Base-by-base conservation (phyloP, 2,113 vertebrate genomes). In the Scomber japonicus region DNA sequence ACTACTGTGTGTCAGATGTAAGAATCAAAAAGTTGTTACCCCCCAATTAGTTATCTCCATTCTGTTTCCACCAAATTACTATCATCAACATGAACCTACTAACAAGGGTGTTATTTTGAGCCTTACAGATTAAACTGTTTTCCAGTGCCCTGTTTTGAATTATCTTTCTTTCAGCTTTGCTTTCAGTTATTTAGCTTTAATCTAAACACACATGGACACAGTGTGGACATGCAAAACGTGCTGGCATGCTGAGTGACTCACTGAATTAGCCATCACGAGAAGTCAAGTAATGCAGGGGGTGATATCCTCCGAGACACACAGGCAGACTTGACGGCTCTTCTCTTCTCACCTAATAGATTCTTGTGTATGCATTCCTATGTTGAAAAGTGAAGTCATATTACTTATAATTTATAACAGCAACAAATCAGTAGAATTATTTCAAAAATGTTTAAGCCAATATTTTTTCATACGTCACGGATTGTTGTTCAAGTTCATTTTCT, bases 361-460 rank as follows among this genome's bases (percentile, higher is more conserved):
- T 7, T 75, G 8, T 53, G 12, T 51, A 11, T 68, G 53, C 40
- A 72, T 79, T 81, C 81, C 75, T 53, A 3, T 60, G 48, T 8
- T 0, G 5, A 79, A 68, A 71, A 55, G 49, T 46, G 12, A 87
- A 65, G 76, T 48, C 35, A 54, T 51, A 78, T 71, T 53, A 81
- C 50, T 49, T 64, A 60, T 19, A 60, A 61, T 59, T 40, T 53
- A 60, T 45, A 63, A 85, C 15, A 76, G 31, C 46, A 78, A 73
- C 31, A 87, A 68, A 71, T 69, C 7, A 50, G 19, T 11, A 19
- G n/a, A 48, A 59, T 65, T 69, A 64, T 81, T 73, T 66, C 2
- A 61, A 50, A 55, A 83, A 75, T 24, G 62, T 60, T 77, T 64
- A 51, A 48, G 65, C 57, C 27, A 91, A 90, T 86, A 87, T 87